phyloP scores from a whole-genome alignment of 2,888 invertebrate genomes.

The Megaustenia siamemsis region DNA sequence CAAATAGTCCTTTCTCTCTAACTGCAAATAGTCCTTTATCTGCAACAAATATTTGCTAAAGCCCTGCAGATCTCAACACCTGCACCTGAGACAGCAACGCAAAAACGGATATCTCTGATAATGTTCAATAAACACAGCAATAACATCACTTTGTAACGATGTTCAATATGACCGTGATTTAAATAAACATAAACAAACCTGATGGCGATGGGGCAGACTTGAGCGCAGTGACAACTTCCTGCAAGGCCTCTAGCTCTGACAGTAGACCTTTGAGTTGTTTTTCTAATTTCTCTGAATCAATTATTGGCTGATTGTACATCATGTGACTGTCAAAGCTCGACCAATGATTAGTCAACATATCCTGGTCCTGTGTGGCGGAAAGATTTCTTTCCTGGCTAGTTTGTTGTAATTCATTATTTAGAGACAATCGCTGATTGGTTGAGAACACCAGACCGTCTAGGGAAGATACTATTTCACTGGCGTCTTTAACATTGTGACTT shows the following conservation, averaged over 20 bases:
- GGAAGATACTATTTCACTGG: neutral
- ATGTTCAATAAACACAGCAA: too few species aligned
- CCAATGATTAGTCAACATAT: neutral
- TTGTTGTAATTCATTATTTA: neutral
- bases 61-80: too few species aligned
- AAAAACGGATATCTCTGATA: too few species aligned
- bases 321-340: neutral
- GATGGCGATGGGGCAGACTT: constrained; percentile 4
- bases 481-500: neutral
- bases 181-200: constrained; percentile 3
- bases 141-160: too few species aligned
- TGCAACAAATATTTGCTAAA: too few species aligned
- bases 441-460: neutral
- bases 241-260: constrained; percentile 28
- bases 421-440: neutral
- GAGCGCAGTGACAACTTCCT: constrained; percentile 19
- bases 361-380: neutral
- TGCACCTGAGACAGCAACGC: too few species aligned
- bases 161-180: too few species aligned
- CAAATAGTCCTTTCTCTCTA: too few species aligned
- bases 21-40: too few species aligned
- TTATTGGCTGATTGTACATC: neutral
- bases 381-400: too few species aligned
- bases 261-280: constrained; percentile 19
- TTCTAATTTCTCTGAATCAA: constrained; percentile 12